A percentile compares a stretch with the other conserved stretches of the same genome.
Conservation (phyloP, 2,797 vertebrate genomes). For the Sternotherus odoratus region DNA sequence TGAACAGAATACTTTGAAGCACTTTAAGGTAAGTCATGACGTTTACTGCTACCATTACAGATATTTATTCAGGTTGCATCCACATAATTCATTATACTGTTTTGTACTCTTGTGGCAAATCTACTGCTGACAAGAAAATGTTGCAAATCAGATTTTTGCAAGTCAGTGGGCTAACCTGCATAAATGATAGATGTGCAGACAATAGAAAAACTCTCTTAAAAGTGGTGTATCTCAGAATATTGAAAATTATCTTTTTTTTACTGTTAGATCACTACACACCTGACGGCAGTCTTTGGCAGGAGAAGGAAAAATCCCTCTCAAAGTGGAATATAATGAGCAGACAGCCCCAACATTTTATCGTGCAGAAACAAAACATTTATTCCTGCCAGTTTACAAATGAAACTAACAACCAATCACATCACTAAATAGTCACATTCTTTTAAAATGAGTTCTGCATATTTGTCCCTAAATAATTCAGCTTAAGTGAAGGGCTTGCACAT, state of each 20-base stretch:
- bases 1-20: conserved; percentile 1
- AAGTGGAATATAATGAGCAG: background rate
- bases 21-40: conserved; percentile 5
- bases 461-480: background rate
- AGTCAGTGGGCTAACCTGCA: background rate
- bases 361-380: background rate
- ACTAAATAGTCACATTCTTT: background rate
- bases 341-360: background rate
- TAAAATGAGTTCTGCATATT: background rate
- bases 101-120: conserved; percentile 23
- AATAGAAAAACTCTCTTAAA: background rate
- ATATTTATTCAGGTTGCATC: conserved; percentile 9
- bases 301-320: background rate
- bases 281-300: background rate
- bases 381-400: background rate
- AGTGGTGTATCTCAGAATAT: background rate
- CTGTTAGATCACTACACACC: background rate
- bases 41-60: conserved; percentile 18
- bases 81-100: background rate
- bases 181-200: background rate
- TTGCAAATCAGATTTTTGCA: background rate
- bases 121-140: background rate
- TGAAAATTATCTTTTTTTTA: background rate
- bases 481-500: background rate
- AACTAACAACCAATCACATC: background rate